Base-by-base conservation (phyloP, 1,140 invertebrate genomes). In the Drosophila kikkawai region DNA sequence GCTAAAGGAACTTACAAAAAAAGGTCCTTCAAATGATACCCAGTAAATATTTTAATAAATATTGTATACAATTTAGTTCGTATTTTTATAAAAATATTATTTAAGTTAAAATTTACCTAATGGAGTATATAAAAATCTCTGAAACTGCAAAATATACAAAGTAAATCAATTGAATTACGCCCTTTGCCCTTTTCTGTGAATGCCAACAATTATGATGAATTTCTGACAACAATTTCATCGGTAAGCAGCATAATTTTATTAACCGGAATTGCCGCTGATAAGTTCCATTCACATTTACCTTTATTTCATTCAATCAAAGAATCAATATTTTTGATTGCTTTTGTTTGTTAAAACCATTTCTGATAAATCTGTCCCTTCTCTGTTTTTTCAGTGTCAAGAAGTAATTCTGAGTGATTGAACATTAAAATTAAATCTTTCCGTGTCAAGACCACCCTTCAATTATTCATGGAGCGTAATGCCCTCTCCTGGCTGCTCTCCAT, bases 391-490 rank as follows among this genome's bases (percentile, higher is more conserved):
- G 53, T 55, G 17, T 55, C 34, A 7, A 42, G 22, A 42, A 39
- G 19, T 15, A 39, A 56, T 39, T 22, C 36, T 39, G 36, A 26
- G 6, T 39, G 53, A 56, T 39, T 39, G 36, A 39, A 56, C 36
- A 56, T 39, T 3, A 39, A 60, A 41, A 19, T 32, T 12, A 57
- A 64, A 32, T 47, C 29, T 64, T 64, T 32, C 2, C 9, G 22
- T 17, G 15, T 45, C 32, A 47, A 47, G 47, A 26, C 7, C 15
- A 66, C 15, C 36, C n/a, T 51, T 58, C 12, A 58, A 58, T 48
- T 36, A 50, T 36, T 44, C 4, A 56, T n/a, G 13, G 34, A 36
- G 50, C 12, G 17, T 36, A 53, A 15, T 26, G 36, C 36, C 19
- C 36, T 4, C 8, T 9, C 13, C 53, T n/a, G 36, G n/a, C 29